Base-by-base conservation (phyloP, 2,888 invertebrate species). In the Diachrysia chrysitis region DNA sequence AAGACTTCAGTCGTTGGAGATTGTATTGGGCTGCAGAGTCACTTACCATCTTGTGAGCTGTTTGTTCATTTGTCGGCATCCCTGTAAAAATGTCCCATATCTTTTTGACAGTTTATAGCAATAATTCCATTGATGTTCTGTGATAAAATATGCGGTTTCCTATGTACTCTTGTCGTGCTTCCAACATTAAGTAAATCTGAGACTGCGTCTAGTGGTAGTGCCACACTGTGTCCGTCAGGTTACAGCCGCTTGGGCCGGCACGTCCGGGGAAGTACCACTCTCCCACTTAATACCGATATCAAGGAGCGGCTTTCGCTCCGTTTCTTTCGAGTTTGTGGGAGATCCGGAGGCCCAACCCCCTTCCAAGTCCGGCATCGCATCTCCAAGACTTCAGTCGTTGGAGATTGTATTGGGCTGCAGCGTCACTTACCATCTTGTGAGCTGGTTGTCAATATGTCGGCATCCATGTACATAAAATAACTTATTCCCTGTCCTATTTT, bases 321-420 rank as follows among this genome's bases (percentile, higher is more conserved):
- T 14, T 51, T 10, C 48, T 12, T 12, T 51, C 48, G 48, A 16
- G 48, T 51, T 19, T 21, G 48, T 51, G 48, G 21, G 48, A 12
- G 48, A 12, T 12, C 19, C 48, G 19, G 19, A 9, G 19, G 21
- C 48, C 19, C 48, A 21, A 19, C 2, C 42, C 19, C 10, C 10
- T 29, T 0, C 2, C 12, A 7, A 2, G 3, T 25, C 23, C 7
- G 59, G 32, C 5, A 35, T 6, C n/a, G 10, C 32, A 42, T 4
- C 58, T 55, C n/a, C n/a, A n/a, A 42, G n/a, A 0, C 42, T 5
- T 42, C 5, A n/a, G 16, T 4, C 6, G 4, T 42, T n/a, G 6
- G 42, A 42, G 42, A 53, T 48, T 42, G 51, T 55, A 65, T 55
- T 56, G n/a, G 17, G 56, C 35, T 12, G 17, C 1, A 42, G n/a